Percentiles rank a stretch among this genome's conserved stretches.
phyloP scores from a whole-genome alignment of 2,113 vertebrate species.

The Archilochus colubris region DNA sequence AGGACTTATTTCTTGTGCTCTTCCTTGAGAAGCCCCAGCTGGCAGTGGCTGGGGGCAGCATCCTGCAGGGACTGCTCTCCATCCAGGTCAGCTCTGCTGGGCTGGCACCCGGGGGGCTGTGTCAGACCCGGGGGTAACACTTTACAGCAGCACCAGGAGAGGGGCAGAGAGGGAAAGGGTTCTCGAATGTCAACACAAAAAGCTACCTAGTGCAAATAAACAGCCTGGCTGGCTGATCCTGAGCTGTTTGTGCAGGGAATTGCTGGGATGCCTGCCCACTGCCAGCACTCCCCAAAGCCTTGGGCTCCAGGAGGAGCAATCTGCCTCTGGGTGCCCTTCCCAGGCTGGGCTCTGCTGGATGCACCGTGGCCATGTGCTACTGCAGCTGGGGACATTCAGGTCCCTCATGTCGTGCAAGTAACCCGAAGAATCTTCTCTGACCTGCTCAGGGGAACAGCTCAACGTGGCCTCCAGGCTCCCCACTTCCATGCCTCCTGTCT shows the following conservation, averaged over 20 bases:
- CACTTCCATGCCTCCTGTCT: neutral
- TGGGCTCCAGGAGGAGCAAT: neutral
- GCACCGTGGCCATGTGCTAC: rapidly evolving
- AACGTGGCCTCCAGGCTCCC: neutral
- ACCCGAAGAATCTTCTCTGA: neutral
- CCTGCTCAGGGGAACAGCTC: neutral
- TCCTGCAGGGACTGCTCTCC: rapidly evolving
- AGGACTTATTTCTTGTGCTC: neutral
- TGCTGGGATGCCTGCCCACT: neutral
- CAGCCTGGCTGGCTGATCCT: neutral
- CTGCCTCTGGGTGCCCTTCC: neutral
- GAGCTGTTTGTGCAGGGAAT: conserved; percentile 1
- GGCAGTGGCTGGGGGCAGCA: neutral
- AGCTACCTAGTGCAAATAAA: conserved; percentile 51
- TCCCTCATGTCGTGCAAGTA: rapidly evolving
- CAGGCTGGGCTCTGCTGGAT: neutral
- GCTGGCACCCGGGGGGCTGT: neutral
- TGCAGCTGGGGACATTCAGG: rapidly evolving
- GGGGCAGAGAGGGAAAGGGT: neutral
- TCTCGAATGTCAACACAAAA: conserved; percentile 44
- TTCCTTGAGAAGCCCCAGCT: conserved; percentile 37
- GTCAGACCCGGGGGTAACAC: neutral
- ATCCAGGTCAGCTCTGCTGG: neutral
- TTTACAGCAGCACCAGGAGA: neutral
- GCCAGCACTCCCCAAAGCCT: rapidly evolving